These are phyloP conservation scores for Catagonus wagneri DNA, from an alignment of 2,113 vertebrate species.

Conservation along the genomic window DNA sequence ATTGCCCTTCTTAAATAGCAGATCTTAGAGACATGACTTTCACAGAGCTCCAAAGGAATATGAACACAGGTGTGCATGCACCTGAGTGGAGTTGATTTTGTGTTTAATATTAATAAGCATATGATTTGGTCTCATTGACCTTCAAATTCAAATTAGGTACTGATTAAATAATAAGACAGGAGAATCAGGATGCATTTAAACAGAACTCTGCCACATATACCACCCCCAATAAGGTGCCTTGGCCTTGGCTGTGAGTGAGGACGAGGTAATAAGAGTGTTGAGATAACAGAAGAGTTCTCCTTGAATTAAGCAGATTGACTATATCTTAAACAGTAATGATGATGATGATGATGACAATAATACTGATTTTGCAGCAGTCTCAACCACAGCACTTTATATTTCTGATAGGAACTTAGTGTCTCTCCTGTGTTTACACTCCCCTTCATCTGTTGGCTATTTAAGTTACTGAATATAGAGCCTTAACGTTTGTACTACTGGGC, in stretches of 20 bases:
- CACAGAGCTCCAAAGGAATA: background rate
- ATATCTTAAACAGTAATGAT: background rate
- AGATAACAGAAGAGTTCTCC: background rate
- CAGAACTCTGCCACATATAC: background rate
- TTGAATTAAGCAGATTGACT: background rate
- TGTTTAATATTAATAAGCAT: slow-evolving; percentile 85
- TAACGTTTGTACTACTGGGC: background rate
- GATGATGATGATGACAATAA: background rate
- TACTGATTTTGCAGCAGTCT: background rate
- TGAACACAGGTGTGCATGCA: slow-evolving; percentile 66
- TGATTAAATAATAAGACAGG: slow-evolving; percentile 83
- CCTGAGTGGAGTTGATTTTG: slow-evolving; percentile 80
- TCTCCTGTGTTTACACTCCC: background rate
- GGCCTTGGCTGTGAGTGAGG: background rate
- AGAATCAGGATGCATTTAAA: slow-evolving; percentile 59
- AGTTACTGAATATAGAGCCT: background rate
- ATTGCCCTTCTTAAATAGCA: slow-evolving; percentile 7
- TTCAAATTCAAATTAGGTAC: slow-evolving; percentile 82
- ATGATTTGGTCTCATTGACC: slow-evolving; percentile 83
- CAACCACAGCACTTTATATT: background rate
- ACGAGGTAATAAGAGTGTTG: background rate
- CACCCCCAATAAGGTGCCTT: background rate
- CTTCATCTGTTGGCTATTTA: background rate
- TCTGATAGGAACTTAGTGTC: background rate
- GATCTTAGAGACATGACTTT: background rate